Base-by-base conservation (phyloP, 53 echinoderm and acorn worm species). In the Pentamera pediparva region DNA sequence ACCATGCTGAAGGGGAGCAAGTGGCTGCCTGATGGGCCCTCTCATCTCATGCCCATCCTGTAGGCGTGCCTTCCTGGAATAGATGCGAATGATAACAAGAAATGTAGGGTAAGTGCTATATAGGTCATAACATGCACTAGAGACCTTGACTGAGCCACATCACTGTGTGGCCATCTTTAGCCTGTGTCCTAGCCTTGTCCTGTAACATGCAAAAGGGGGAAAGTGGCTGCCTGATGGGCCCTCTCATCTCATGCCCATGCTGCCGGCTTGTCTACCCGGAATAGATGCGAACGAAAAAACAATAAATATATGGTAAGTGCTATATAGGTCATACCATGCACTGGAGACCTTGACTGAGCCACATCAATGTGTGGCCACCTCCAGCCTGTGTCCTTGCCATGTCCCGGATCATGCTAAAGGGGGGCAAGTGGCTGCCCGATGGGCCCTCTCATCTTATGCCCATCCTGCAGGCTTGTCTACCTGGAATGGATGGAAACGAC, bases 261-360 rank as follows among this genome's bases (percentile, higher is more conserved):
- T 95, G 11, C 83, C 79, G 41, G 85, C 89, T 1, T 56, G 89
- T 27, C 77, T 95, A 18, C 96, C 96, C 20, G 96, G 96, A 27
- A 95, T 95, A 36, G 96, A 95, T 61, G 85, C 96, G 37, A 95
- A 95, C 59, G 96, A 95, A 48, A n/a, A n/a, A n/a, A n/a, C n/a
- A n/a, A n/a, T n/a, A n/a, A n/a, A n/a, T n/a, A n/a, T n/a, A n/a
- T n/a, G n/a, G n/a, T n/a, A n/a, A n/a, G n/a, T n/a, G n/a, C 12
- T 15, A 15, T 45, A n/a, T 45, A 45, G 12, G 13, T 45, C 13
- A 45, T 45, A n/a, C 47, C n/a, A 15, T 45, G 47, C 0, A 45
- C 26, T 95, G 45, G 90, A 95, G 31, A 88, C 90, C 17, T 61
- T 95, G 20, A 95, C 78, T 36, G 96, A 95, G 61, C 96, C 96